phyloP scores from a whole-genome alignment of 2,797 vertebrate genomes.

The Neopelma chrysocephalum region DNA sequence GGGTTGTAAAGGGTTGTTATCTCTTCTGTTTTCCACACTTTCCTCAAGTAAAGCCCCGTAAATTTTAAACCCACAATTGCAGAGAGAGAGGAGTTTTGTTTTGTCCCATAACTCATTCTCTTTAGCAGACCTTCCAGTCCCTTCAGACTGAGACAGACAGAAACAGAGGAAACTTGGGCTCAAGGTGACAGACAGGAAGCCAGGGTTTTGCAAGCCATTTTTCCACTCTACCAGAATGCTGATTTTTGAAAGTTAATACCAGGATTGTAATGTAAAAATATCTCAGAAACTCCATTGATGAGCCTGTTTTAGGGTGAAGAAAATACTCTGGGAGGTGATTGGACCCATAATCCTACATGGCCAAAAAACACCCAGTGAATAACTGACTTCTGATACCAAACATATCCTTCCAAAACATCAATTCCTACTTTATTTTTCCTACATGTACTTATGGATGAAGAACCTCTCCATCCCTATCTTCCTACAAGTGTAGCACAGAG shows the following conservation, averaged over 20 bases:
- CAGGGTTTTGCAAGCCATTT: neutral
- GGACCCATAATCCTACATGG: neutral
- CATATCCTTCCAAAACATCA: neutral
- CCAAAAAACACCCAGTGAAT: neutral
- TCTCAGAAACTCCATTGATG: neutral
- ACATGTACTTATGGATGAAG: neutral
- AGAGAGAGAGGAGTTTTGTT: too few species aligned
- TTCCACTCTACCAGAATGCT: neutral
- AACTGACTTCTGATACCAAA: neutral
- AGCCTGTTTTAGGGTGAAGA: neutral
- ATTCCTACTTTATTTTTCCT: neutral
- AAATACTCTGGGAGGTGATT: neutral
- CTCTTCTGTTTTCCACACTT: too few species aligned
- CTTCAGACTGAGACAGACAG: too few species aligned
- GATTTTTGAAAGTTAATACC: neutral
- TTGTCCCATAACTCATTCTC: too few species aligned
- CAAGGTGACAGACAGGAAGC: neutral
- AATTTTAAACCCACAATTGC: too few species aligned
- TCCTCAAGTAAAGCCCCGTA: too few species aligned
- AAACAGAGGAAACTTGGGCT: neutral
- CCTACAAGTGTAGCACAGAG: neutral
- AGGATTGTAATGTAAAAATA: neutral
- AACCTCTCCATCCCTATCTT: neutral
- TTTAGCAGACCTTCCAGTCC: too few species aligned
- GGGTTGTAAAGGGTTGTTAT: too few species aligned